Conservation (phyloP, 2,113 vertebrate species). For the Coryphaenoides rupestris region DNA sequence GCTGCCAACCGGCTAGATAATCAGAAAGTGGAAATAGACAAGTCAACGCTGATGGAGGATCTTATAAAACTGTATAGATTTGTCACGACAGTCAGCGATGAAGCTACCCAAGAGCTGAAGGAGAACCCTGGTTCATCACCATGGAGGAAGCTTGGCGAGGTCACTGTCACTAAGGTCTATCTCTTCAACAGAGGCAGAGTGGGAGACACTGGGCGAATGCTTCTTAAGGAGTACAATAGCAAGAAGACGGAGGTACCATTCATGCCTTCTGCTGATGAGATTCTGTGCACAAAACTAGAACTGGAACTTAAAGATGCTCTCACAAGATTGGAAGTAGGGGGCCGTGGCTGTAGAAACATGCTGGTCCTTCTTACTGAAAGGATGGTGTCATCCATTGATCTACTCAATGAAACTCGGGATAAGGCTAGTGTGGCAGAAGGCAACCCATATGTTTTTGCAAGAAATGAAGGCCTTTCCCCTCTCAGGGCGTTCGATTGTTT, state of each 20-base stretch:
- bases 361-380: constrained; percentile 58
- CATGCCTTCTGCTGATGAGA: constrained; percentile 57
- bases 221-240: constrained; percentile 49
- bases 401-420: constrained; percentile 54
- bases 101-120: constrained; percentile 54
- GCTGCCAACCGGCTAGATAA: constrained; percentile 28
- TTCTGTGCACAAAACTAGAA: constrained; percentile 60
- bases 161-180: constrained; percentile 62
- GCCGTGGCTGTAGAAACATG: constrained; percentile 65
- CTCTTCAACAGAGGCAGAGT: constrained; percentile 65
- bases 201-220: constrained; percentile 62
- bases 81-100: constrained; percentile 49
- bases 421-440: constrained; percentile 52
- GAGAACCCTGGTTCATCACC: constrained; percentile 53
- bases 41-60: constrained; percentile 58
- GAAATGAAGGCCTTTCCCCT: constrained; percentile 64
- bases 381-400: constrained; percentile 56
- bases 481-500: constrained; percentile 64
- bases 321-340: constrained; percentile 61
- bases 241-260: constrained; percentile 44
- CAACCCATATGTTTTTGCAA: constrained; percentile 64
- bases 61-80: constrained; percentile 59
- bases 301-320: constrained; percentile 49
- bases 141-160: constrained; percentile 66
- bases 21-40: constrained; percentile 50